Evolutionary conservation across 2,113 vertebrate genomes (phyloP).

Genomic region (Sinocyclocheilus anshuiensis): DNA sequence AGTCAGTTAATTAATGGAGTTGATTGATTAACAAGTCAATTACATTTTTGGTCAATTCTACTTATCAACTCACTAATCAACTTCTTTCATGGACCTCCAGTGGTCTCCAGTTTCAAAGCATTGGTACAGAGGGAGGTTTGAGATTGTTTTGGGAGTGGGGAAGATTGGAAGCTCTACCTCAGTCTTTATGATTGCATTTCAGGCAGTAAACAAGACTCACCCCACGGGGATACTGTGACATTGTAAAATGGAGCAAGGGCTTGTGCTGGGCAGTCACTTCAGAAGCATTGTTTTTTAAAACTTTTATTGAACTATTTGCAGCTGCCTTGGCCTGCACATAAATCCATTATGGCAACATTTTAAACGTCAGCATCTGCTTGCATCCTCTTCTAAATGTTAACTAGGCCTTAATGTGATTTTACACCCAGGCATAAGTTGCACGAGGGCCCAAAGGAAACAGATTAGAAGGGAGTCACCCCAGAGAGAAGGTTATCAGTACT

Average conservation of each 20-base stretch:
- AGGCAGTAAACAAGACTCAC: constrained; percentile 61
- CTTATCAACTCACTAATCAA: neutral
- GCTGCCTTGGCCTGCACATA: constrained; percentile 34
- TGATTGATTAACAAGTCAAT: neutral
- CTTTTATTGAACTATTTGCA: constrained; percentile 54
- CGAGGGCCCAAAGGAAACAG: constrained; percentile 55
- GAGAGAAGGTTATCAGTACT: constrained; percentile 60
- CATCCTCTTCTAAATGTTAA: constrained; percentile 40
- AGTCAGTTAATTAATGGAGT: neutral
- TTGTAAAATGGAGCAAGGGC: constrained; percentile 61
- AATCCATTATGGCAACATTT: constrained; percentile 54
- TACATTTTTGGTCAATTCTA: neutral
- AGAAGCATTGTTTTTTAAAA: constrained; percentile 48
- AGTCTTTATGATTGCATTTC: constrained; percentile 56
- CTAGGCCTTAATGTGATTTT: constrained; percentile 3
- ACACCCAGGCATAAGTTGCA: constrained; percentile 44
- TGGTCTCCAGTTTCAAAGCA: constrained; percentile 22
- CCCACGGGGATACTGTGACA: constrained; percentile 55
- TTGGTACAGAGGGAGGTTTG: constrained; percentile 2
- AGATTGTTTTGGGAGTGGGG: constrained; percentile 38
- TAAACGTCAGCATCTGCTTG: constrained; percentile 51
- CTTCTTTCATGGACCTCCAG: neutral
- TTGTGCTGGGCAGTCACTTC: constrained; percentile 43
- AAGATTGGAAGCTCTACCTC: constrained; percentile 31
- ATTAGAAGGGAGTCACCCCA: constrained; percentile 55